phyloP scores from a whole-genome alignment of 2,113 vertebrate genomes.

The Ivindomyrus marchei region DNA sequence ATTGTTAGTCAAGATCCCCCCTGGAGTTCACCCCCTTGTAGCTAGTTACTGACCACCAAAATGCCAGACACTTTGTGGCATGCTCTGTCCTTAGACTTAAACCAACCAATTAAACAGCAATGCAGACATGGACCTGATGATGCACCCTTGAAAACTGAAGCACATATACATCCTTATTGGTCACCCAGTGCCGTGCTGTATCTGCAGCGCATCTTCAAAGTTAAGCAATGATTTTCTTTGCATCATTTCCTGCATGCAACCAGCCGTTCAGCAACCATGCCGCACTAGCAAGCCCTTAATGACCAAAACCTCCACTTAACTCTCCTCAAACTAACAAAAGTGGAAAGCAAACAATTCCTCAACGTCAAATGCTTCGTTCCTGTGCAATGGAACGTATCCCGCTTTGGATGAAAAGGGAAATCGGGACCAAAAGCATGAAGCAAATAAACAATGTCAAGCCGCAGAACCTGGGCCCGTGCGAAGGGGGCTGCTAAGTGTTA shows the following conservation, averaged over 20 bases:
- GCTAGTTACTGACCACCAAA: neutral
- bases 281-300: neutral
- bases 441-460: neutral
- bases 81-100: neutral
- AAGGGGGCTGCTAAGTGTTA: neutral
- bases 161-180: neutral
- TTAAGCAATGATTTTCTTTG: neutral
- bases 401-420: neutral
- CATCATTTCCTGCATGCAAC: neutral
- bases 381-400: neutral
- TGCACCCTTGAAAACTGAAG: neutral
- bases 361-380: neutral
- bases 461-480: neutral
- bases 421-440: neutral
- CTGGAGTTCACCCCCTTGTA: neutral
- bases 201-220: neutral
- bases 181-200: neutral
- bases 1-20: neutral
- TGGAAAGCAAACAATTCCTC: neutral
- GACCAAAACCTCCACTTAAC: neutral
- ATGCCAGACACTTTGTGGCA: neutral
- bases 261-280: neutral
- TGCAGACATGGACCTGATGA: neutral
- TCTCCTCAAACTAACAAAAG: slow-evolving; percentile 4
- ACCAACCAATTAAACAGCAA: neutral